These are phyloP conservation scores for Willowsia nigromaculata DNA, from an alignment of 2,888 invertebrate species.

Conservation along the genomic window DNA sequence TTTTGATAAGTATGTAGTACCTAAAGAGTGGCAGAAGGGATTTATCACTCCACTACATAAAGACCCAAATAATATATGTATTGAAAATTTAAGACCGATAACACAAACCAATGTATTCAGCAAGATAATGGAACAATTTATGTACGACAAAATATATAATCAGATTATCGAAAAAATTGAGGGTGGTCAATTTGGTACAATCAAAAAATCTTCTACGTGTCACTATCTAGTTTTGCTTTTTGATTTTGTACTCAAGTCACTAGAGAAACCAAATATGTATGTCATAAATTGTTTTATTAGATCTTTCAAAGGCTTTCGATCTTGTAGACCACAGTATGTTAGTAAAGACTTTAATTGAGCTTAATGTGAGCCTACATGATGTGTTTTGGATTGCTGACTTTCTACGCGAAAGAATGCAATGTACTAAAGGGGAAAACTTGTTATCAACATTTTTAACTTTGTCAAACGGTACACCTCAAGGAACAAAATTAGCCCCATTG, in stretches of 20 bases:
- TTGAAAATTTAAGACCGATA: neutral
- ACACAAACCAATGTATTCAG: neutral
- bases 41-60: constrained; percentile 5
- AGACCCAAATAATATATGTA: neutral
- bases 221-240: neutral
- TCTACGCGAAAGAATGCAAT: neutral
- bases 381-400: constrained; percentile 7
- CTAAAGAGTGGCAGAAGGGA: constrained; percentile 1
- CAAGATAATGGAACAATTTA: constrained; percentile 9
- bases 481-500: constrained; percentile 9
- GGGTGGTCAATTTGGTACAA: neutral
- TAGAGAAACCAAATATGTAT: constrained; percentile 23
- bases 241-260: neutral
- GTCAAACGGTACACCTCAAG: constrained; percentile 11
- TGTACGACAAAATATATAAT: constrained; percentile 4
- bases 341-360: neutral
- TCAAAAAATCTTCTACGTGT: neutral
- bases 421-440: neutral
- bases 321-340: neutral
- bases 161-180: neutral
- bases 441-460: neutral
- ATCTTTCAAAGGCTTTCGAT: constrained; percentile 6
- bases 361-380: neutral
- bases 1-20: neutral
- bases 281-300: neutral